A percentile compares a stretch with the other conserved stretches of the same genome.
Evolutionary conservation across 1,140 invertebrate genomes (phyloP).

Genomic region (Cheumatopsyche charites): DNA sequence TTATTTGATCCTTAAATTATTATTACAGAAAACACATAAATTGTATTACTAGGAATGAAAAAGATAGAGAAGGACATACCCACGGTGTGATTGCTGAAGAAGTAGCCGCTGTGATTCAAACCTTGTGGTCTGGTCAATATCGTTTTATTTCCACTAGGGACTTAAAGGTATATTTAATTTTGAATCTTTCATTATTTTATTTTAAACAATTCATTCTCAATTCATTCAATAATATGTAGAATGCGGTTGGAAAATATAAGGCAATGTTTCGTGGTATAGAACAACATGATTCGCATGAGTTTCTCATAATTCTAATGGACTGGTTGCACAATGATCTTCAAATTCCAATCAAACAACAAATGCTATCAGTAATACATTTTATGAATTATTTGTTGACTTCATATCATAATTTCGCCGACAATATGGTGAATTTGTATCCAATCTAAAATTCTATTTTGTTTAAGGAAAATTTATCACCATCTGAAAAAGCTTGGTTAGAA

Average conservation of each 20-base stretch:
- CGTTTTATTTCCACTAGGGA: conserved; percentile 79
- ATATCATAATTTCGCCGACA: background rate
- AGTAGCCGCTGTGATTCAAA: conserved; percentile 74
- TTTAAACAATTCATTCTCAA: conserved; percentile 2
- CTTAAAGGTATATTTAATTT: conserved; percentile 71
- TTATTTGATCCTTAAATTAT: conserved; percentile 50
- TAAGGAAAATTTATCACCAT: conserved; percentile 56
- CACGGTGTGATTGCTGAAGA: conserved; percentile 75
- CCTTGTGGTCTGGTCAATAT: conserved; percentile 77
- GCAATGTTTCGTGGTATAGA: conserved; percentile 81
- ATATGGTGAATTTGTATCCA: background rate
- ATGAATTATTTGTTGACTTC: background rate
- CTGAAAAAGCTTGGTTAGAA: conserved; percentile 78
- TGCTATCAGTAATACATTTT: conserved; percentile 28
- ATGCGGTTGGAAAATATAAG: conserved; percentile 74
- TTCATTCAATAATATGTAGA: conserved; percentile 55
- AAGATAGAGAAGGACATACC: conserved; percentile 52
- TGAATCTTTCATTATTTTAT: conserved; percentile 27
- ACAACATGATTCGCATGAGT: conserved; percentile 96
- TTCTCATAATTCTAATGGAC: conserved; percentile 88
- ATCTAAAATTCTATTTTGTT: conserved; percentile 13
- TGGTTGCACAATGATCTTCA: conserved; percentile 88
- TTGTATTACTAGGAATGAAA: background rate
- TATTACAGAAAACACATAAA: conserved; percentile 40
- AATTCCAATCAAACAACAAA: conserved; percentile 54